These are phyloP conservation scores for Chondrilla cf. caribensis DNA, from an alignment of 37 sponge, comb jelly and placozoan genomes.

Conservation along the genomic window DNA sequence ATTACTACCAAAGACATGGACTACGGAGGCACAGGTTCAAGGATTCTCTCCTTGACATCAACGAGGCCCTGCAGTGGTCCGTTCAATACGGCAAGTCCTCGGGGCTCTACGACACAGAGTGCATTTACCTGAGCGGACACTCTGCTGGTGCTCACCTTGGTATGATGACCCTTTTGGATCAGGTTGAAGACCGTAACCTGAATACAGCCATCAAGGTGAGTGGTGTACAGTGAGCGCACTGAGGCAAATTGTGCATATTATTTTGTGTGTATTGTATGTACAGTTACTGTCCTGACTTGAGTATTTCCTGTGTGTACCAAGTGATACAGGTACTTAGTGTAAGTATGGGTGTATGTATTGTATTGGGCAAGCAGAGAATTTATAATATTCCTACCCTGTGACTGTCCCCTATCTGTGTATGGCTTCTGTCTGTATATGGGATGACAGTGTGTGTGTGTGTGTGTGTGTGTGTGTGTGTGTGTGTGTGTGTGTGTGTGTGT, in stretches of 20 bases:
- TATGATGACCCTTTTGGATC: background rate
- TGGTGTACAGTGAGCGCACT: background rate
- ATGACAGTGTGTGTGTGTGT: too few species aligned
- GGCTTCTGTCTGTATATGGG: too few species aligned
- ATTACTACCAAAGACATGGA: background rate
- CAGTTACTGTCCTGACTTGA: too few species aligned
- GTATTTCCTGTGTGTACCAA: too few species aligned
- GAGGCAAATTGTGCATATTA: too few species aligned
- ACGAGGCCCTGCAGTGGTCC: background rate
- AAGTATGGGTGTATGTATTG: too few species aligned
- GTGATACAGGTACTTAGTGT: background rate
- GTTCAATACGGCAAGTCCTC: background rate
- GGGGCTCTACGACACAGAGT: background rate
- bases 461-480: too few species aligned
- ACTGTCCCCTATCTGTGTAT: too few species aligned
- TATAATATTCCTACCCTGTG: too few species aligned
- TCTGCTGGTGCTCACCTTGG: conserved; percentile 25
- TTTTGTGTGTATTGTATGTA: too few species aligned
- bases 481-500: too few species aligned
- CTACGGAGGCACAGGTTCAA: background rate
- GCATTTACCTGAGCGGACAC: conserved; percentile 19
- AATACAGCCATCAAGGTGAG: background rate
- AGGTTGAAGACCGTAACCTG: background rate
- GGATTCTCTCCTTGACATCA: background rate
- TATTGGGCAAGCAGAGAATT: too few species aligned